phyloP scores from a whole-genome alignment of 2,797 vertebrate species.

The Stomatorhinus walkeri region DNA sequence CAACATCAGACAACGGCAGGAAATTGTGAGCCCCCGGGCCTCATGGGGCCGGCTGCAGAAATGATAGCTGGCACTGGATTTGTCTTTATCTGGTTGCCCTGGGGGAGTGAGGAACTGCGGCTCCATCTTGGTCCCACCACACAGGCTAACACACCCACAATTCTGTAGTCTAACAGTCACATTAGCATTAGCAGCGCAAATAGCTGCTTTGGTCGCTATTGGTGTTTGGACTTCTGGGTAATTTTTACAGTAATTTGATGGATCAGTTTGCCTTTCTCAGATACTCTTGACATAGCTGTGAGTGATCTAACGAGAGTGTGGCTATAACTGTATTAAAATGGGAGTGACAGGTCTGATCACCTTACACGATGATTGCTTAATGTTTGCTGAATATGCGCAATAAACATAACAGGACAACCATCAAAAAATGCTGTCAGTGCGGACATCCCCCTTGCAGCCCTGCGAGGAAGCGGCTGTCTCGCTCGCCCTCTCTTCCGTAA shows the following conservation, averaged over 20 bases:
- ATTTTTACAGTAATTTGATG: constrained; percentile 9
- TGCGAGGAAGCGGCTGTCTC: not conserved
- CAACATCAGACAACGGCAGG: constrained; percentile 72
- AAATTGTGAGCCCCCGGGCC: constrained; percentile 63
- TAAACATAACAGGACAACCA: not conserved
- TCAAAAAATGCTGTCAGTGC: not conserved
- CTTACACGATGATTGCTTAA: not conserved
- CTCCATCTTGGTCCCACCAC: constrained; percentile 31
- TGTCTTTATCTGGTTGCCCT: constrained; percentile 71
- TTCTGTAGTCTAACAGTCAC: constrained; percentile 15
- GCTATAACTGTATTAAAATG: not conserved
- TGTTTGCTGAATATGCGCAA: not conserved
- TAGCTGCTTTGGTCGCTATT: not conserved
- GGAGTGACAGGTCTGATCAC: not conserved
- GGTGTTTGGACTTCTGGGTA: not conserved
- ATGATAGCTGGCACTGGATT: constrained; percentile 68
- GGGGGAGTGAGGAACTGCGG: constrained; percentile 41
- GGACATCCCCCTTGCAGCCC: not conserved
- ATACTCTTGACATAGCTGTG: not conserved
- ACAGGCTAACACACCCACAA: constrained; percentile 36
- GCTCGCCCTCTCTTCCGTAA: not conserved
- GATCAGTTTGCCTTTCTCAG: not conserved
- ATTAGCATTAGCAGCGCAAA: not conserved
- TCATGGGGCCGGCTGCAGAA: constrained; percentile 54
- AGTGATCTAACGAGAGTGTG: not conserved